Evolutionary conservation across 2,797 vertebrate species (phyloP).

Genomic region (Acropternis orthonyx): DNA sequence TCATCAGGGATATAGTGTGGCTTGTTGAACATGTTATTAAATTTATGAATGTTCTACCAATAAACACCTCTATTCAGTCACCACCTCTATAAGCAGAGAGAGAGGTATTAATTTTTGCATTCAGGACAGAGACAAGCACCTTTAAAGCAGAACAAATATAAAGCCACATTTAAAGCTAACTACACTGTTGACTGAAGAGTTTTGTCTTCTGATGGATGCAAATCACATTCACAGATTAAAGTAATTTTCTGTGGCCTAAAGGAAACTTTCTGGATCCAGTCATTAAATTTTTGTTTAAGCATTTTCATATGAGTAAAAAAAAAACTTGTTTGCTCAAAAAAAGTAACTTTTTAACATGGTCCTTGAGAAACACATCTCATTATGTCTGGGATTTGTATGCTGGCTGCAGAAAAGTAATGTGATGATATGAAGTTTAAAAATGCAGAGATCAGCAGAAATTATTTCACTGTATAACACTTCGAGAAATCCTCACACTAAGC

Average conservation of each 20-base stretch:
- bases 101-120: background rate
- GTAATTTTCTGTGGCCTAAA: constrained; percentile 73
- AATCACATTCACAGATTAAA: constrained; percentile 73
- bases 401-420: constrained; percentile 25
- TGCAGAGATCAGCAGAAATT: constrained; percentile 46
- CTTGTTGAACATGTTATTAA: background rate
- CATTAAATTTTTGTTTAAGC: constrained; percentile 73
- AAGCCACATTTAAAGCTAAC: background rate
- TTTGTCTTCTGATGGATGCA: constrained; percentile 41
- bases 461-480: constrained; percentile 19
- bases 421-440: constrained; percentile 57
- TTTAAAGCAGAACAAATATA: constrained; percentile 11
- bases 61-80: background rate
- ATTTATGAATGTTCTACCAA: background rate
- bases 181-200: background rate
- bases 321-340: constrained; percentile 42
- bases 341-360: constrained; percentile 44
- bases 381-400: constrained; percentile 45
- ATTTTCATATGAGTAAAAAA: constrained; percentile 71
- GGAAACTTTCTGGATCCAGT: constrained; percentile 62
- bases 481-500: background rate
- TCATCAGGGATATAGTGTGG: background rate
- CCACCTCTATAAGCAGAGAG: background rate
- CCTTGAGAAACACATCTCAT: constrained; percentile 54
- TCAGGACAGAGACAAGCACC: background rate